These are phyloP conservation scores for Lacanobia wlatinum DNA, from an alignment of 2,888 invertebrate genomes.

Conservation along the genomic window DNA sequence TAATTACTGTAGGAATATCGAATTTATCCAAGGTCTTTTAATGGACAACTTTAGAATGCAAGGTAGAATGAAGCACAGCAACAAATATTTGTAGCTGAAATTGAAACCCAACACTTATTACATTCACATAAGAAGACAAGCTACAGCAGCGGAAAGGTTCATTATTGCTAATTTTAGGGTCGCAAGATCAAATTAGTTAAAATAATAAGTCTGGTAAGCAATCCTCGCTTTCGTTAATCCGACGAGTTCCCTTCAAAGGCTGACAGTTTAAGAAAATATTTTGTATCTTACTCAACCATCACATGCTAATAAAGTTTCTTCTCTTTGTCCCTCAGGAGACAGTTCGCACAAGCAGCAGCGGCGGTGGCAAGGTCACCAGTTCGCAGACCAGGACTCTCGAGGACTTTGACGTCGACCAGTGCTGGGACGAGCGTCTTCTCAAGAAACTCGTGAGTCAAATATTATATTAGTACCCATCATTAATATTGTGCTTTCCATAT, in stretches of 20 bases:
- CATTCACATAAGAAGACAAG: background rate
- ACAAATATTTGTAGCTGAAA: no score
- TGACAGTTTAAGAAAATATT: background rate
- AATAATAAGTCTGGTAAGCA: background rate
- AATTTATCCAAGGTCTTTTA: background rate
- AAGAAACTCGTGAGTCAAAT: slow-evolving; percentile 92
- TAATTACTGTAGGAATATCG: background rate
- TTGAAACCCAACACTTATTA: background rate
- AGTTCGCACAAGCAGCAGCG: slow-evolving; percentile 78
- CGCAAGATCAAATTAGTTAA: background rate
- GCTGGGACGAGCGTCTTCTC: slow-evolving; percentile 94
- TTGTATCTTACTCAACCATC: no score
- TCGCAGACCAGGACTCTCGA: slow-evolving; percentile 82
- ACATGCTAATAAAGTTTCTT: background rate
- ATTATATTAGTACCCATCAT: background rate
- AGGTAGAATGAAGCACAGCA: no score
- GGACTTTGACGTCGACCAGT: slow-evolving; percentile 92
- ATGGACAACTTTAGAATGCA: background rate
- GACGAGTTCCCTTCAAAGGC: background rate
- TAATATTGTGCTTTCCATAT: no score
- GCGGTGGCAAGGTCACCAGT: slow-evolving; percentile 82
- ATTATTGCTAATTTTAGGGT: background rate
- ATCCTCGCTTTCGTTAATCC: background rate
- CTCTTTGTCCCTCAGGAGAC: slow-evolving; percentile 83
- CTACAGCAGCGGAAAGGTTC: background rate